phyloP scores from a whole-genome alignment of 2,888 invertebrate species.

The Lepidochitona cinerea region DNA sequence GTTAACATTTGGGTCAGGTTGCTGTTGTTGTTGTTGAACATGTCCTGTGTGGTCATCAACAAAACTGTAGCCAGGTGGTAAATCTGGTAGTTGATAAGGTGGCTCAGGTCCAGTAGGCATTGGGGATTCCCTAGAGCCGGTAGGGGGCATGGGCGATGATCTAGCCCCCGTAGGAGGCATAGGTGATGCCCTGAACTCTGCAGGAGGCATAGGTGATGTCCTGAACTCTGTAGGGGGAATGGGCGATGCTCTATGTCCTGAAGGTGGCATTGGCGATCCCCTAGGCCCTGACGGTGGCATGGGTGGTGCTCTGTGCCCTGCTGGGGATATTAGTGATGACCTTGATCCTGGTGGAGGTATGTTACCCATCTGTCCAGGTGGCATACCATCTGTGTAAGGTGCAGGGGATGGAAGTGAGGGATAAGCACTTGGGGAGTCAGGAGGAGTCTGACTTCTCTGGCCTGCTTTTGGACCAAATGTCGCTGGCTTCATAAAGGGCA shows the following conservation, averaged over 20 bases:
- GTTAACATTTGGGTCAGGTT: not conserved
- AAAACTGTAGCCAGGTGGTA: not conserved
- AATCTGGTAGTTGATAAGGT: not conserved
- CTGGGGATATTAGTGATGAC: no score
- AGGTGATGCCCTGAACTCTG: not conserved
- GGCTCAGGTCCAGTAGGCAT: no score
- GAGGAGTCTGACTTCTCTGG: conserved; percentile 30
- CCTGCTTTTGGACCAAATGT: conserved; percentile 59
- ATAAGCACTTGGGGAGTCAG: not conserved
- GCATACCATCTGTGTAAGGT: not conserved
- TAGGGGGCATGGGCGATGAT: not conserved
- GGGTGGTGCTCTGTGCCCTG: conserved; percentile 26
- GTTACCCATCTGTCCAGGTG: no score
- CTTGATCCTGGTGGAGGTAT: no score
- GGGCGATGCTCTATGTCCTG: conserved; percentile 57
- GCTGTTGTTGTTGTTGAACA: conserved; percentile 13
- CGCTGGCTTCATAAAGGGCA: conserved; percentile 81
- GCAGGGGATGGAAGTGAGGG: not conserved
- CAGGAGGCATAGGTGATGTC: not conserved
- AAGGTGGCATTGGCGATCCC: conserved; percentile 30
- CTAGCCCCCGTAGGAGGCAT: not conserved
- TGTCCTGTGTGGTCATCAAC: conserved; percentile 9
- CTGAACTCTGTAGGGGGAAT: no score
- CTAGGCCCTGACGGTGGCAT: conserved; percentile 13
- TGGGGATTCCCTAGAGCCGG: no score